Percentiles rank a stretch among this genome's conserved stretches.
Conservation (phyloP, 2,797 vertebrate genomes). For the Lepilemur ruficaudatus region DNA sequence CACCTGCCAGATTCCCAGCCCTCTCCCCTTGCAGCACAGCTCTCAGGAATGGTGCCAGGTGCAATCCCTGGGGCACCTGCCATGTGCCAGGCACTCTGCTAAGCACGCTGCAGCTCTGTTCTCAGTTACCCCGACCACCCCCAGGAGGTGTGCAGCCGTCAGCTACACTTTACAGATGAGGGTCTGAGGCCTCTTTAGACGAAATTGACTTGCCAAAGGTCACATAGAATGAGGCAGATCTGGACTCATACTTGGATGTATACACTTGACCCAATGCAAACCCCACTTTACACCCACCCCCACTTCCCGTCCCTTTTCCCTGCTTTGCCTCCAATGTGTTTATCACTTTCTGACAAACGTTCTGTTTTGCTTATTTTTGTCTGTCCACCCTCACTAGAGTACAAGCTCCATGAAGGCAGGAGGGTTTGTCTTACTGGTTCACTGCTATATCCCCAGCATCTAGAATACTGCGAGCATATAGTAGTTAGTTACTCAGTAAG, state of each 20-base stretch:
- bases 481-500: neutral
- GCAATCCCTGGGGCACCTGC: fast-evolving
- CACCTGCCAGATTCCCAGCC: neutral
- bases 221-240: neutral
- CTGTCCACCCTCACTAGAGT: neutral
- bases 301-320: neutral
- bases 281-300: neutral
- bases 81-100: neutral
- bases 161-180: neutral
- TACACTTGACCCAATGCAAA: neutral
- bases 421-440: neutral
- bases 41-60: neutral
- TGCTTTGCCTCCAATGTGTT: neutral
- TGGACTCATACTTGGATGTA: neutral
- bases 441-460: neutral
- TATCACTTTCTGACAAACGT: neutral
- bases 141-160: no score
- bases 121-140: neutral
- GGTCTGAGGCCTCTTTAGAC: neutral
- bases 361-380: neutral
- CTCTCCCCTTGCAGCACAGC: neutral
- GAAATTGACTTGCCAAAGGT: neutral
- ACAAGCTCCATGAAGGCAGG: neutral
- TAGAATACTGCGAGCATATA: neutral
- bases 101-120: neutral